Conservation (phyloP, 2,888 invertebrate genomes). For the Salticus scenicus region DNA sequence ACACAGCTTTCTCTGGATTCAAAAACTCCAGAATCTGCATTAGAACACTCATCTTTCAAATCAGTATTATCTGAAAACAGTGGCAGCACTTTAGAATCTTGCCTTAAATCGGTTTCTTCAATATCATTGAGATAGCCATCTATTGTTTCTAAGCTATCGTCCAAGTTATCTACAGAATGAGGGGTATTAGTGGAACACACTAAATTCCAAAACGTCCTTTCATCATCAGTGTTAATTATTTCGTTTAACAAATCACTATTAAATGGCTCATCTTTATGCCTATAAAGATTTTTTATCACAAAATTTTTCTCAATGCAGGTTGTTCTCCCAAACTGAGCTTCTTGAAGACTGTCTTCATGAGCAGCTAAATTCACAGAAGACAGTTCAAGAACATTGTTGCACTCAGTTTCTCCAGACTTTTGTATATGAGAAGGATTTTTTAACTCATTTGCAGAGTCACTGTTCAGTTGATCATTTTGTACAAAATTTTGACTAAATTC, state of each 20-base stretch:
- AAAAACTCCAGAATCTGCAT: constrained; percentile 65
- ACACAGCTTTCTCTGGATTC: constrained; percentile 60
- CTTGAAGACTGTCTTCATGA: constrained; percentile 53
- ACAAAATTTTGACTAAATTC: constrained; percentile 28
- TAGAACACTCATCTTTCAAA: constrained; percentile 59
- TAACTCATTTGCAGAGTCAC: not conserved
- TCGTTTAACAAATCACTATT: constrained; percentile 57
- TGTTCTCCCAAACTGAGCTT: constrained; percentile 16
- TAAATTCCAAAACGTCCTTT: constrained; percentile 64
- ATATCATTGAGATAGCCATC: constrained; percentile 51
- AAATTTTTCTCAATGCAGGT: constrained; percentile 4
- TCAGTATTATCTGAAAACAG: constrained; percentile 27
- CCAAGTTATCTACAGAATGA: constrained; percentile 20
- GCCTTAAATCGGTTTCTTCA: not conserved
- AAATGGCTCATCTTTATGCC: constrained; percentile 25
- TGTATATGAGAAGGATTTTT: constrained; percentile 11
- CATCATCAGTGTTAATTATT: constrained; percentile 59
- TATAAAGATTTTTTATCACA: constrained; percentile 27
- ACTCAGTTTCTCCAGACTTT: constrained; percentile 2
- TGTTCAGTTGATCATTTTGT: not conserved
- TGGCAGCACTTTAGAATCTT: constrained; percentile 28
- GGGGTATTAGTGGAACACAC: constrained; percentile 59
- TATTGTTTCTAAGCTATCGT: constrained; percentile 55
- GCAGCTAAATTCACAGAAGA: constrained; percentile 52
- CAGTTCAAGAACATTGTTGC: constrained; percentile 36